These are phyloP conservation scores for Drosophila bipectinata DNA, from an alignment of 1,140 invertebrate species.

Conservation along the genomic window DNA sequence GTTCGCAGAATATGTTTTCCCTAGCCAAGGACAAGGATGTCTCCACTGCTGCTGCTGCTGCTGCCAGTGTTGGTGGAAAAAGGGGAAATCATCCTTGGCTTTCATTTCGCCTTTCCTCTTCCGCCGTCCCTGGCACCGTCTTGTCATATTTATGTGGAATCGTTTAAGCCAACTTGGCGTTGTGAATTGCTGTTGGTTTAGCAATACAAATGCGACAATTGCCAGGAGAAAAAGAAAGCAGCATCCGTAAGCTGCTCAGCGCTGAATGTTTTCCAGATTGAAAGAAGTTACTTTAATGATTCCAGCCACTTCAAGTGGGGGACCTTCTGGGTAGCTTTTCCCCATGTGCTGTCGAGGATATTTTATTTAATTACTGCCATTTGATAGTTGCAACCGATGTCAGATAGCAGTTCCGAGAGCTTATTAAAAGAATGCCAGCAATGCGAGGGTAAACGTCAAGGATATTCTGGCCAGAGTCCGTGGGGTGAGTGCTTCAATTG, in stretches of 20 bases:
- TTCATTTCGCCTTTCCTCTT: not conserved
- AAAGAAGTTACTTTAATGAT: slow-evolving; percentile 44
- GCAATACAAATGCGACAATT: slow-evolving; percentile 70
- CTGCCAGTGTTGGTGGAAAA: slow-evolving; percentile 14
- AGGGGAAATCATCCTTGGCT: slow-evolving; percentile 31
- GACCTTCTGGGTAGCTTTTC: not conserved
- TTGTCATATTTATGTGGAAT: slow-evolving; percentile 76
- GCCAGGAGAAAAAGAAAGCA: slow-evolving; percentile 14
- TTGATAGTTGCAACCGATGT: slow-evolving; percentile 32
- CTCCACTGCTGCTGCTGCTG: slow-evolving; percentile 32
- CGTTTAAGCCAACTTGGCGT: slow-evolving; percentile 66
- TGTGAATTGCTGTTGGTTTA: slow-evolving; percentile 36
- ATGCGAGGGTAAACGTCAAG: slow-evolving; percentile 11
- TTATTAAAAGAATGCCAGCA: slow-evolving; percentile 16
- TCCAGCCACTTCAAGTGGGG: slow-evolving; percentile 22
- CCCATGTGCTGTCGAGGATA: slow-evolving; percentile 45
- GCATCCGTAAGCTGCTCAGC: slow-evolving; percentile 17
- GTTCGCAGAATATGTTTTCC: slow-evolving; percentile 28
- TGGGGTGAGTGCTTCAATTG: slow-evolving; percentile 32
- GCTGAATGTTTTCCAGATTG: slow-evolving; percentile 40
- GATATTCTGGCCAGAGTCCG: not conserved
- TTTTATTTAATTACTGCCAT: slow-evolving; percentile 72
- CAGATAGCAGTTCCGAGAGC: not conserved
- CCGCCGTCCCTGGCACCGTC: slow-evolving; percentile 33
- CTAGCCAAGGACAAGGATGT: slow-evolving; percentile 49